A percentile compares a stretch with the other conserved stretches of the same genome.
Evolutionary conservation across 2,797 vertebrate species (phyloP).

Genomic region (Cyclura pinguis): DNA sequence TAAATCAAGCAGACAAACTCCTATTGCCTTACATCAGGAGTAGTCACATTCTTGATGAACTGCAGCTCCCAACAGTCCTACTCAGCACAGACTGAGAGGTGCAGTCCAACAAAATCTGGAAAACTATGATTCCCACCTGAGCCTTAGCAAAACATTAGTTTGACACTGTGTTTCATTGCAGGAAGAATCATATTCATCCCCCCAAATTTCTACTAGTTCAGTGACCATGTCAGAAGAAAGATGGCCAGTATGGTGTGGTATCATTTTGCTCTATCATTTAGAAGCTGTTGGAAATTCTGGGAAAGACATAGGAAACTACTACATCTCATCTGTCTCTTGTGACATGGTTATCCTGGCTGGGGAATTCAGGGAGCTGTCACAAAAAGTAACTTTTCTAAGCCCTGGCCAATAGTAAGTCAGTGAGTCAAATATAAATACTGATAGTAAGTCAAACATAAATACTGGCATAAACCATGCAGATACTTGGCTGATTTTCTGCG

Average conservation of each 20-base stretch:
- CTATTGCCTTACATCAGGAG: neutral
- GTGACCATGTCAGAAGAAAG: neutral
- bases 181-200: neutral
- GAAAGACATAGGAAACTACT: neutral
- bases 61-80: no score
- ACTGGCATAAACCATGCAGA: constrained; percentile 23
- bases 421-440: no score
- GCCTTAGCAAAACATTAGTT: no score
- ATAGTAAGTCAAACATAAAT: neutral
- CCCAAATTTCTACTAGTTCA: neutral
- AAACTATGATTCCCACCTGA: no score
- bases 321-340: neutral
- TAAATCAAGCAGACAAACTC: neutral
- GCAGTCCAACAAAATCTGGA: no score
- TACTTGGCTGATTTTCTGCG: neutral
- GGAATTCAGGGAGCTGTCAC: neutral
- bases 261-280: neutral
- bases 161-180: neutral
- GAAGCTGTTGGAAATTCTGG: neutral
- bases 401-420: neutral
- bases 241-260: neutral
- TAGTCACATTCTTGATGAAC: no score
- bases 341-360: neutral
- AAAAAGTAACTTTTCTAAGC: neutral
- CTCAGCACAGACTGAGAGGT: no score